A percentile compares a stretch with the other conserved stretches of the same genome.
phyloP scores from a whole-genome alignment of 2,797 vertebrate genomes.

The Pangasius larnaudii region DNA sequence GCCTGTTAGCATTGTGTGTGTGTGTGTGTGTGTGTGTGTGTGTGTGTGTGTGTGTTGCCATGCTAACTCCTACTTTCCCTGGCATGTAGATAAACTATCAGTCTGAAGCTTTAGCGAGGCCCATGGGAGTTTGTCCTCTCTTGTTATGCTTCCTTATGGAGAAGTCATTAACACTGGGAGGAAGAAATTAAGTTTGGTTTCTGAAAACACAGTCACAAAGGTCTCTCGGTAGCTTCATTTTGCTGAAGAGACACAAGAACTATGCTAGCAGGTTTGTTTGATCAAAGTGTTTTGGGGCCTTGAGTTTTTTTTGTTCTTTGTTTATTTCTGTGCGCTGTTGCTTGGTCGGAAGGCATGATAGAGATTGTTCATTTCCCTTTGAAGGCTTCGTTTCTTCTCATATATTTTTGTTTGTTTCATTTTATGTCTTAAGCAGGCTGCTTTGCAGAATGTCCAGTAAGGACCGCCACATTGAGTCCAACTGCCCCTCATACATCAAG shows the following conservation, averaged over 20 bases:
- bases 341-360: neutral
- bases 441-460: conserved; percentile 99
- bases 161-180: conserved; percentile 52
- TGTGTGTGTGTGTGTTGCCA: conserved; percentile 1
- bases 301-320: neutral
- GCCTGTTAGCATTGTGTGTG: neutral
- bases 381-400: neutral
- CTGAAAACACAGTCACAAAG: conserved; percentile 25
- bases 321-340: neutral
- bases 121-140: conserved; percentile 43
- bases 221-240: neutral
- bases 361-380: neutral
- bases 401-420: conserved; percentile 22
- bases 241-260: neutral
- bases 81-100: neutral
- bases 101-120: conserved; percentile 40
- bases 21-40: neutral
- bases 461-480: conserved; percentile 99
- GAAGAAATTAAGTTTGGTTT: conserved; percentile 15
- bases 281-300: neutral
- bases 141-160: conserved; percentile 10
- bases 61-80: neutral
- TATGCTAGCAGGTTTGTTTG: neutral
- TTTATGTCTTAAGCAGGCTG: conserved; percentile 81
- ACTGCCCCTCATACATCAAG: conserved; percentile 99